phyloP scores from a whole-genome alignment of 2,888 invertebrate genomes.

The Drosophila barbarae region DNA sequence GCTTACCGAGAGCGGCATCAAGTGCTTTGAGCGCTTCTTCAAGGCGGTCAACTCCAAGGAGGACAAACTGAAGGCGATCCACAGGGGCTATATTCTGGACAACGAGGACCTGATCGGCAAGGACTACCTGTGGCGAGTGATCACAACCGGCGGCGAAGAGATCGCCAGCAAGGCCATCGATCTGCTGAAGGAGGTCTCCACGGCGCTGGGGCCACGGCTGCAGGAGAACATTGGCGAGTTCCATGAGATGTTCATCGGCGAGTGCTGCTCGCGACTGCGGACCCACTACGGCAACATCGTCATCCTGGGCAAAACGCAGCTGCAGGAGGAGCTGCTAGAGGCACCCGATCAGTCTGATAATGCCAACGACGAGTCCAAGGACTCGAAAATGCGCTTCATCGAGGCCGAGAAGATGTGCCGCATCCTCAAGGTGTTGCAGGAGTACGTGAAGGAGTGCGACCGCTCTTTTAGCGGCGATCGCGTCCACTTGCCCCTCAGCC shows the following conservation, averaged over 20 bases:
- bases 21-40: conserved; percentile 86
- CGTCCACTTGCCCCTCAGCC: conserved; percentile 89
- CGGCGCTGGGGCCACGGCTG: conserved; percentile 93
- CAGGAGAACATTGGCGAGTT: conserved; percentile 89
- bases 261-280: conserved; percentile 93
- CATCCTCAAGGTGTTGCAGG: conserved; percentile 95
- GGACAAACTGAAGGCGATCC: conserved; percentile 92
- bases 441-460: conserved; percentile 97
- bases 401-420: conserved; percentile 94
- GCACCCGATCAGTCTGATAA: conserved; percentile 53
- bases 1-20: conserved; percentile 96
- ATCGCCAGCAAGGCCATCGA: conserved; percentile 95
- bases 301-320: conserved; percentile 74
- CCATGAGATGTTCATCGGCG: conserved; percentile 94
- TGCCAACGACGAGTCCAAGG: conserved; percentile 72
- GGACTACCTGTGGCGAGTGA: conserved; percentile 97
- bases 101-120: conserved; percentile 97
- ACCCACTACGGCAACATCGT: conserved; percentile 92
- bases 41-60: conserved; percentile 95
- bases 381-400: conserved; percentile 76
- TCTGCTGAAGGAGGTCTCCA: conserved; percentile 94
- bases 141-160: conserved; percentile 93
- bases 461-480: conserved; percentile 92
- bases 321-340: conserved; percentile 45
- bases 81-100: conserved; percentile 92